Percentiles rank a stretch among this genome's conserved stretches.
phyloP scores from a whole-genome alignment of 1,140 invertebrate genomes.

The Drosophila oshimai region DNA sequence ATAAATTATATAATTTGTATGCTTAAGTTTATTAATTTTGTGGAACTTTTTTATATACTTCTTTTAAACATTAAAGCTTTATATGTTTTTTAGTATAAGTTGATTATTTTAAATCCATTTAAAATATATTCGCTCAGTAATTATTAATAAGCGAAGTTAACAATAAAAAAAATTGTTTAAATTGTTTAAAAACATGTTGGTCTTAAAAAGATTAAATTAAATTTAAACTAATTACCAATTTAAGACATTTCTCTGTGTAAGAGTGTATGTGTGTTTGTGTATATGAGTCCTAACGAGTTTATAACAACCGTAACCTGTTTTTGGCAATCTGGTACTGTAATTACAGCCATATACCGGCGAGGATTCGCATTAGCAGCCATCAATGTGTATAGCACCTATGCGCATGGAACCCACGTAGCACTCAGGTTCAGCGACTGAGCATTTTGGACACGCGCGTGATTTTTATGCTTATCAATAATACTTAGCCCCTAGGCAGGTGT shows the following conservation, averaged over 20 bases:
- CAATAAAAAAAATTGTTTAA: too few species aligned
- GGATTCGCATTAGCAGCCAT: constrained; percentile 34
- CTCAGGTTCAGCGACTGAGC: constrained; percentile 18
- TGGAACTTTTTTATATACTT: not conserved
- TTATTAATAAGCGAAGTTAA: too few species aligned
- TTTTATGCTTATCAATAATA: constrained; percentile 77
- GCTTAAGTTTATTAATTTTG: not conserved
- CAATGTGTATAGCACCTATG: constrained; percentile 26
- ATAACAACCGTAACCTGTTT: constrained; percentile 47
- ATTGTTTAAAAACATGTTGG: too few species aligned
- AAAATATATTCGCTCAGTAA: too few species aligned
- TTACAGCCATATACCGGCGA: constrained; percentile 39
- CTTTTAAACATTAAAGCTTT: too few species aligned
- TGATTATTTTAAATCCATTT: too few species aligned
- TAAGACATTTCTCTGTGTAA: not conserved
- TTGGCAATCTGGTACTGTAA: constrained; percentile 51
- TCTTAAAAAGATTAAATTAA: too few species aligned
- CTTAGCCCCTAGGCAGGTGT: constrained; percentile 58
- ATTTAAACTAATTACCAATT: too few species aligned
- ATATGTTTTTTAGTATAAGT: too few species aligned
- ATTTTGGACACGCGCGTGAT: constrained; percentile 71
- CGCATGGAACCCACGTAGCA: constrained; percentile 60
- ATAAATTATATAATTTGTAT: not conserved
- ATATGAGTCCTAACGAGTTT: constrained; percentile 57
- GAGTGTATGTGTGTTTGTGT: constrained; percentile 1